Evolutionary conservation across 1,140 invertebrate species (phyloP), one percentile per base, ranked within the genome.

Genomic region (Macrotrachela quadricornifera): DNA sequence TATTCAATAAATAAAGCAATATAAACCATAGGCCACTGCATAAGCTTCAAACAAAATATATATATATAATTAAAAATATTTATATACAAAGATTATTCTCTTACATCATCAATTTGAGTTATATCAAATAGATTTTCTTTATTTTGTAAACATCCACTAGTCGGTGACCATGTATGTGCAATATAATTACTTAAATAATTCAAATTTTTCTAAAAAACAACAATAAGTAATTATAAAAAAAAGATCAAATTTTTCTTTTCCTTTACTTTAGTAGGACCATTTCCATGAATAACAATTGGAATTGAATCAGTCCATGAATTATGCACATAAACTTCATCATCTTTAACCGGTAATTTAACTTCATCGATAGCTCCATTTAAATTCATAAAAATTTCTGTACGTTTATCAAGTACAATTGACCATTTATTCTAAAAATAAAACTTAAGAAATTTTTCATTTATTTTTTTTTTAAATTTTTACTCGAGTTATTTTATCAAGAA

Each of bases 261-360:
- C 21, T 30, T n/a, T n/a, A n/a, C n/a, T 71, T 95, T 96, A 39
- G 82, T 81, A 0, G 73, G 73, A 9, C 91, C 91, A 72, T 97
- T 97, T 13, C 90, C 94, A 69, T 97, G 90, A 13, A 97, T 65
- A n/a, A 99, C 75, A 30, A 82, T 63, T 0, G 92, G 90, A 16
- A 77, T 71, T 1, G 82, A 81, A 55, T 81, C 79, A 58, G 83
- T 87, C 16, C 74, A 73, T 6, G 76, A 78, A 71, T 92, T 94
- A 61, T 80, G 78, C 11, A 88, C 62, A 58, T 76, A 80, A 38
- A 66, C 63, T 40, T 30, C 21, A 30, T 30, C 21, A 30, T 56
- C 38, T 13, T 40, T 37, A 10, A 37, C 36, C 37, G 18, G 48
- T 21, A 56, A 39, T 16, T 40, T 12, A 0, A 51, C 13, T 58